Conservation (phyloP, 2,113 vertebrate species). For the Ptilorrhoa leucosticta region DNA sequence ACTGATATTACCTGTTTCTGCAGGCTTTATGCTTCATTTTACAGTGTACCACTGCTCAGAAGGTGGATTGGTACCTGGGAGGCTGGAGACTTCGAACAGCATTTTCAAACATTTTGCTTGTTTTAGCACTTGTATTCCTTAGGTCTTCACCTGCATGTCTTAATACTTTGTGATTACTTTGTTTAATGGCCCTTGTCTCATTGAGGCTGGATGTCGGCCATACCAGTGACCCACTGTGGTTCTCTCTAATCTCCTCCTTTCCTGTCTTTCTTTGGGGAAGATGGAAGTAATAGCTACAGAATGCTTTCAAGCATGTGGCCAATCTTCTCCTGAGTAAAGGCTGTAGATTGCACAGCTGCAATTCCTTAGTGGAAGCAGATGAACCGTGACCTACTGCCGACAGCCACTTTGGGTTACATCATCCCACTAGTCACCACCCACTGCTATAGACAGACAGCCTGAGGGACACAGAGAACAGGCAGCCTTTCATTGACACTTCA, state of each 20-base stretch:
- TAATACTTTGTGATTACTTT: background rate
- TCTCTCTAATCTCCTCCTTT: background rate
- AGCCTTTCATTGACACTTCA: constrained; percentile 25
- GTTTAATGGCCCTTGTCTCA: background rate
- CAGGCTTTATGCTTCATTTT: background rate
- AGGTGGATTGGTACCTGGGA: background rate
- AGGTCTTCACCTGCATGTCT: background rate
- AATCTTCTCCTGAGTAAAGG: background rate
- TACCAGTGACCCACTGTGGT: background rate
- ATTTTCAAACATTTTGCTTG: background rate
- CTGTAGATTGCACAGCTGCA: constrained; percentile 18
- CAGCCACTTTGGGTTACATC: constrained; percentile 35
- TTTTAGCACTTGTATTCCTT: background rate
- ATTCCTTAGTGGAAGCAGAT: constrained; percentile 43
- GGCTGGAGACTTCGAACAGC: background rate
- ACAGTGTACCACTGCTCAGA: background rate
- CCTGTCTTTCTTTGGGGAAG: background rate
- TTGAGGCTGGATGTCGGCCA: background rate
- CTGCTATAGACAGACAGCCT: background rate
- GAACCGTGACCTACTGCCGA: constrained; percentile 13
- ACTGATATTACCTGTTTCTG: background rate
- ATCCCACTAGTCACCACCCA: constrained; percentile 34
- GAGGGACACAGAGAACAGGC: background rate
- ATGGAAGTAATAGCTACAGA: background rate
- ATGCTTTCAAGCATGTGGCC: background rate